Evolutionary conservation across 2,888 invertebrate genomes (phyloP).

Genomic region (Petrolisthes manimaculis): DNA sequence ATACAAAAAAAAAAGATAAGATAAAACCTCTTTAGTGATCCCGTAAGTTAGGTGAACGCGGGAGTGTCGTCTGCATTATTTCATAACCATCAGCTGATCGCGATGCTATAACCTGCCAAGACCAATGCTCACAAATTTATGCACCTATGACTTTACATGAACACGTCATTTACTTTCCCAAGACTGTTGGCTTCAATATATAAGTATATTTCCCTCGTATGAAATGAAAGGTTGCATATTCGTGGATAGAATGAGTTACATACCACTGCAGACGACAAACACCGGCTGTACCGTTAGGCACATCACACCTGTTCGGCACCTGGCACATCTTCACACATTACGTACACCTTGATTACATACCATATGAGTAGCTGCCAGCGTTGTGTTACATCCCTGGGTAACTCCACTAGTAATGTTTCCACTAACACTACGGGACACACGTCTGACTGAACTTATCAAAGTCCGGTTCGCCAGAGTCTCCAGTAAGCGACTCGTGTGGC

Average conservation of each 20-base stretch:
- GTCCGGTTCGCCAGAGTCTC: constrained; percentile 7
- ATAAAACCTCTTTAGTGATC: neutral
- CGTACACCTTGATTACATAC: neutral
- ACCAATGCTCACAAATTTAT: neutral
- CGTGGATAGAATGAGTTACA: neutral
- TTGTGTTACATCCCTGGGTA: constrained; percentile 7
- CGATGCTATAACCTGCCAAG: constrained; percentile 7
- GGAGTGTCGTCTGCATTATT: neutral
- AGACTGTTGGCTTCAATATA: too few species aligned
- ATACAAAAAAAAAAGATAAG: neutral
- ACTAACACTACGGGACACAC: neutral
- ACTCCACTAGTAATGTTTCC: constrained; percentile 2
- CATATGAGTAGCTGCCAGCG: neutral
- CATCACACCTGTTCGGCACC: neutral
- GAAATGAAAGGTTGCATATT: neutral
- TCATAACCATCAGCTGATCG: constrained; percentile 5
- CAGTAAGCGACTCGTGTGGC: neutral
- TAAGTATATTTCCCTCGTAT: neutral
- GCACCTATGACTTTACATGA: too few species aligned
- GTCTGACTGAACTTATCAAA: neutral
- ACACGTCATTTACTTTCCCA: too few species aligned
- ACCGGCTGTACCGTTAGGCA: neutral
- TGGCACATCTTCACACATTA: too few species aligned
- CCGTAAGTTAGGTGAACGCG: neutral
- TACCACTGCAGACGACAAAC: constrained; percentile 1